phyloP scores from a whole-genome alignment of 64 coral and sea anemone genomes.

The Dendronephthya gigantea region DNA sequence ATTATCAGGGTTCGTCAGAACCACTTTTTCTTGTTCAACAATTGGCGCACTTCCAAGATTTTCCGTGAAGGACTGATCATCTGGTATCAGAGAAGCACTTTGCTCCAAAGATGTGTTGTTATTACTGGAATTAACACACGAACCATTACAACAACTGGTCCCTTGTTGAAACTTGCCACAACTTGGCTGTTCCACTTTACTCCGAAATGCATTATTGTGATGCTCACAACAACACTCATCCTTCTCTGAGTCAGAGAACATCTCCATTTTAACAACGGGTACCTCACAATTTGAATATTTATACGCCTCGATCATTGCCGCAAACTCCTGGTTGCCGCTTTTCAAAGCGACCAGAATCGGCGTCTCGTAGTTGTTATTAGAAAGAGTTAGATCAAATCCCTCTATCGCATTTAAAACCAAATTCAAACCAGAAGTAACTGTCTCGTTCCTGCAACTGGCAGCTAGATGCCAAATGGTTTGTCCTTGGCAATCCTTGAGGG shows the following conservation, averaged over 20 bases:
- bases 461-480: conserved; percentile 1
- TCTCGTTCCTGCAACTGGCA: background rate
- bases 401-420: background rate
- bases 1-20: background rate
- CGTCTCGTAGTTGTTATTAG: background rate
- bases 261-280: background rate
- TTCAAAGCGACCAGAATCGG: background rate
- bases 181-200: background rate
- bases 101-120: background rate
- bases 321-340: background rate
- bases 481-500: background rate
- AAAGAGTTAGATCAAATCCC: background rate
- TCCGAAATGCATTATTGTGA: background rate
- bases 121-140: background rate
- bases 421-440: background rate
- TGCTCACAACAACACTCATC: background rate
- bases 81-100: background rate
- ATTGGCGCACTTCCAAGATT: background rate
- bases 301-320: background rate
- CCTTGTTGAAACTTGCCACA: background rate
- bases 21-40: background rate
- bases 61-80: background rate
- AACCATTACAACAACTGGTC: background rate
- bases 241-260: background rate
- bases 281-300: background rate